These are phyloP conservation scores for Karalla daura DNA, from an alignment of 2,797 vertebrate genomes.

Conservation along the genomic window DNA sequence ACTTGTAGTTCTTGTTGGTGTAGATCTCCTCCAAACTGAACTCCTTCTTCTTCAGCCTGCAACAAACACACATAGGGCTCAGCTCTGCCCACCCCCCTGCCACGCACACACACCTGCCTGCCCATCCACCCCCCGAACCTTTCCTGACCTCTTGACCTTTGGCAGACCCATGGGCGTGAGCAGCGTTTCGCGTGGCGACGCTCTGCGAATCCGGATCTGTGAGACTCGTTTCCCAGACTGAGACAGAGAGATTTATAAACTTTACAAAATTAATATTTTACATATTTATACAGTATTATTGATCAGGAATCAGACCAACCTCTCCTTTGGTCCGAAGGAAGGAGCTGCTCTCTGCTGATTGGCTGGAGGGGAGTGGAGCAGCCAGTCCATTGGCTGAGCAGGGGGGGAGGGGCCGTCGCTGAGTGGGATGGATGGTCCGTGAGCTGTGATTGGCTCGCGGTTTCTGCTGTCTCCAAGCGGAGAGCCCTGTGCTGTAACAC, in stretches of 20 bases:
- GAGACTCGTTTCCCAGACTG: constrained; percentile 89
- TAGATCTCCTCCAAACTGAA: constrained; percentile 99
- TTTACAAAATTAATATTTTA: not conserved
- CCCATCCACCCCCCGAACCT: too few species aligned
- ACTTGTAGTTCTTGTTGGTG: constrained; percentile 97
- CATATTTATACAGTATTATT: too few species aligned
- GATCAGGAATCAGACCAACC: constrained; percentile 22
- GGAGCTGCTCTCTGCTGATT: constrained; percentile 38
- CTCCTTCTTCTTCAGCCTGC: constrained; percentile 95
- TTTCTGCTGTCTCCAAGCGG: constrained; percentile 30
- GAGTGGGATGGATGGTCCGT: constrained; percentile 2
- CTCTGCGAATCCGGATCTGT: constrained; percentile 94
- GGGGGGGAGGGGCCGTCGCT: constrained; percentile 7
- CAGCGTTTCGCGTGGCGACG: constrained; percentile 89
- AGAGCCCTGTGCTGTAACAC: constrained; percentile 19
- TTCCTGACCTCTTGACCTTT: constrained; percentile 89
- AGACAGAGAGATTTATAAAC: not conserved
- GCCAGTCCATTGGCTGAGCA: constrained; percentile 46
- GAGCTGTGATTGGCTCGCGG: constrained; percentile 37
- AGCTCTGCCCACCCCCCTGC: not conserved
- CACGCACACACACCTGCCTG: not conserved
- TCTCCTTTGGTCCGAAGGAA: constrained; percentile 47
- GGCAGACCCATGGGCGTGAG: constrained; percentile 97
- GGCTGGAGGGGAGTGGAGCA: constrained; percentile 3
- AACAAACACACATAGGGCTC: too few species aligned